Percentiles rank a stretch among this genome's conserved stretches.
These are phyloP conservation scores for Micromesistius poutassou DNA, from an alignment of 2,797 vertebrate species.

Conservation along the genomic window DNA sequence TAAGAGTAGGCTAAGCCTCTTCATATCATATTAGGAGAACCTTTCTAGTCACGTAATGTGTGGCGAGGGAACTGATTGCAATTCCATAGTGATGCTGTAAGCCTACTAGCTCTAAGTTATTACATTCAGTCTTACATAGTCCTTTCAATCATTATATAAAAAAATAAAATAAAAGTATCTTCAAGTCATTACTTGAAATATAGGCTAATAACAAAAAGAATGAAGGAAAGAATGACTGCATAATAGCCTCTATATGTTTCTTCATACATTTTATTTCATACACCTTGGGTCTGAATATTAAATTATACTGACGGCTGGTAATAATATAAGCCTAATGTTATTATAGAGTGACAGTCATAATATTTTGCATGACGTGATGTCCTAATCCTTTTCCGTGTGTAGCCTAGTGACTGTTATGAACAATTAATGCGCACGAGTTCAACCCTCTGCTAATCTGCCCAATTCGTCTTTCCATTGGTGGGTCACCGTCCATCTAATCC, in stretches of 20 bases:
- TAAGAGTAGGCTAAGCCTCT: slow-evolving; percentile 50
- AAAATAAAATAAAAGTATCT: neutral
- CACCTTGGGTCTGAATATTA: neutral
- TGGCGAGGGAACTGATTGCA: neutral
- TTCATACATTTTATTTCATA: neutral
- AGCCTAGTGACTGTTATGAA: slow-evolving; percentile 14
- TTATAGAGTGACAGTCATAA: no score
- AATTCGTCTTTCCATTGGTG: slow-evolving; percentile 46
- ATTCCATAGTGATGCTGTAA: neutral
- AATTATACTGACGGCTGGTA: neutral
- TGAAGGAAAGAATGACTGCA: neutral
- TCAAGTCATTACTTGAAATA: neutral
- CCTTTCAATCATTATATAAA: neutral
- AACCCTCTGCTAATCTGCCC: slow-evolving; percentile 39
- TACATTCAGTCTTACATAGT: neutral
- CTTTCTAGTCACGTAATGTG: neutral
- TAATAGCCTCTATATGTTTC: neutral
- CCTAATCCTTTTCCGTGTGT: neutral
- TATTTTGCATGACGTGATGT: neutral
- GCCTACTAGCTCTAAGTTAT: neutral
- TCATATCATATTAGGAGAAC: slow-evolving; percentile 24
- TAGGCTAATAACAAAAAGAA: neutral
- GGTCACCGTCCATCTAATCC: slow-evolving; percentile 51
- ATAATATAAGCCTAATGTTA: neutral
- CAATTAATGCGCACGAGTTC: slow-evolving; percentile 28